Evolutionary conservation across 2,888 invertebrate genomes (phyloP).

Genomic region (Microdon myrmicae): DNA sequence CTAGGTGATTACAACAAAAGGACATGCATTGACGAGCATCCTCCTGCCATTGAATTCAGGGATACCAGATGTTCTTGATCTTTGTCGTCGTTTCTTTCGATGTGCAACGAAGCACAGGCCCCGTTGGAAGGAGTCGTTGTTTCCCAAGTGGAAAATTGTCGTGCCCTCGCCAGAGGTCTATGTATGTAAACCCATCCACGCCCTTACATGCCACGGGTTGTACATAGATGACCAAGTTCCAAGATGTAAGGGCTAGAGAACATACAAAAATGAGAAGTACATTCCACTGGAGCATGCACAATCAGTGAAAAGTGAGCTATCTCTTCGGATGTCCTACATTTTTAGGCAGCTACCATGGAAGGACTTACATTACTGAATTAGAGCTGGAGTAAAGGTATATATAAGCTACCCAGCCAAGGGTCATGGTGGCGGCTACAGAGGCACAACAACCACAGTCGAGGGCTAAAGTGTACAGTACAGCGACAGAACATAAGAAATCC

Average conservation of each 20-base stretch:
- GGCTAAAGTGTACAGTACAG: constrained; percentile 4
- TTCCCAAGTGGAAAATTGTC: constrained; percentile 33
- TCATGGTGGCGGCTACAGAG: no score
- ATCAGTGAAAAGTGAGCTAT: constrained; percentile 23
- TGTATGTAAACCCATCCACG: no score
- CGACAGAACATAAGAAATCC: constrained; percentile 27
- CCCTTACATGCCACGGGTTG: not conserved
- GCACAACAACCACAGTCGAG: constrained; percentile 4
- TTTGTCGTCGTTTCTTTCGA: constrained; percentile 4
- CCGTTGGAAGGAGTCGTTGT: constrained; percentile 8
- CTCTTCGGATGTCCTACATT: no score
- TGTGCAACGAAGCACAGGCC: not conserved
- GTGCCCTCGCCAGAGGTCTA: constrained; percentile 13
- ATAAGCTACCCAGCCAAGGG: no score
- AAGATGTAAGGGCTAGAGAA: not conserved
- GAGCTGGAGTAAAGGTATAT: constrained; percentile 2
- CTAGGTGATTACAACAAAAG: constrained; percentile 34
- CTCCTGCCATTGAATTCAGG: no score
- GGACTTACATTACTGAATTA: constrained; percentile 13
- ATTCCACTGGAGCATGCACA: constrained; percentile 20
- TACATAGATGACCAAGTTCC: constrained; percentile 7
- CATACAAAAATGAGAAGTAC: constrained; percentile 15
- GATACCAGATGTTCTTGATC: constrained; percentile 16
- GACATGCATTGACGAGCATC: constrained; percentile 6
- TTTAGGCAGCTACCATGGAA: constrained; percentile 12